phyloP scores from a whole-genome alignment of 2,888 invertebrate species.

The Phaonia tiefii region DNA sequence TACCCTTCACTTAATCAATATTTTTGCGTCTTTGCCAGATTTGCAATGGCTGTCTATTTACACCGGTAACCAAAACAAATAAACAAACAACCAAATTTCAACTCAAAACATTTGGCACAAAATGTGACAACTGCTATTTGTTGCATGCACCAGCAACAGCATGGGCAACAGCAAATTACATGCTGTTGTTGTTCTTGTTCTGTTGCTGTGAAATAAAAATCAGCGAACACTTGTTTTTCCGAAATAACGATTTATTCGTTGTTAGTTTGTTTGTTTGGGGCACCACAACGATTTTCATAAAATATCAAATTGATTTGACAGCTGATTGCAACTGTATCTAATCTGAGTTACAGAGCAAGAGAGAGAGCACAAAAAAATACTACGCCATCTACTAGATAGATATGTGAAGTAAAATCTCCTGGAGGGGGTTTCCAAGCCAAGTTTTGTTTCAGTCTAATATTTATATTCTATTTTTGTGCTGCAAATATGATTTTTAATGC shows the following conservation, averaged over 20 bases:
- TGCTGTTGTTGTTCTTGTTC: background rate
- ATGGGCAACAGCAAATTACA: conserved; percentile 21
- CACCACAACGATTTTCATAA: conserved; percentile 53
- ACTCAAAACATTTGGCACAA: conserved; percentile 57
- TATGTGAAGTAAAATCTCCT: too few species aligned
- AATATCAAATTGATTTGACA: conserved; percentile 66
- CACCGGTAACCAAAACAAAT: background rate
- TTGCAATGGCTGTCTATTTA: conserved; percentile 28
- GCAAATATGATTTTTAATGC: conserved; percentile 2
- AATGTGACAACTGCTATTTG: conserved; percentile 61
- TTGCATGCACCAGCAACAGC: conserved; percentile 28
- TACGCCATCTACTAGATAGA: background rate
- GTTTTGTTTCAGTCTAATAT: background rate
- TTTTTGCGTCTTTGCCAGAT: conserved; percentile 1
- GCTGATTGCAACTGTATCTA: conserved; percentile 67
- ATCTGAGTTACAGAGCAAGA: too few species aligned
- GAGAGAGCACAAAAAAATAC: too few species aligned
- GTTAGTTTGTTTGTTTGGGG: background rate
- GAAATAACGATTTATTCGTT: background rate
- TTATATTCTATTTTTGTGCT: background rate
- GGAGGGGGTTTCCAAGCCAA: too few species aligned
- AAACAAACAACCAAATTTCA: background rate
- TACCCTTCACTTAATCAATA: conserved; percentile 66
- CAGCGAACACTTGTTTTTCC: conserved; percentile 16
- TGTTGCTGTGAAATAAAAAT: conserved; percentile 15